Evolutionary conservation across 2,888 invertebrate species (phyloP).

Genomic region (Morpho deidamia): DNA sequence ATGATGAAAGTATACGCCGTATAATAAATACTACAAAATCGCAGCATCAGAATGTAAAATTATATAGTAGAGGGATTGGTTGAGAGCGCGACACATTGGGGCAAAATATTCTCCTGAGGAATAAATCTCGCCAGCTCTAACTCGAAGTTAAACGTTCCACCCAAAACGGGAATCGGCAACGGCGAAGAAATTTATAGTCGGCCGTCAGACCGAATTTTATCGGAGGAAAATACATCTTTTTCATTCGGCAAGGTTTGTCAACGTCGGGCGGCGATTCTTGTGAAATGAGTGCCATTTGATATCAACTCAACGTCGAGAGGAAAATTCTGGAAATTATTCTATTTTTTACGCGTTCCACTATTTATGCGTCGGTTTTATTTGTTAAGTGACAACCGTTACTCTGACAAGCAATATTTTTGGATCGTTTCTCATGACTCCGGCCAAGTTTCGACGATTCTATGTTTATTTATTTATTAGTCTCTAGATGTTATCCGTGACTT

Average conservation of each 20-base stretch:
- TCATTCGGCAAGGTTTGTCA: constrained; percentile 65
- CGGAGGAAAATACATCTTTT: constrained; percentile 69
- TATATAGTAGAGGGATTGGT: constrained; percentile 6
- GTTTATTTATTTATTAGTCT: no score
- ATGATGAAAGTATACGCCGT: no score
- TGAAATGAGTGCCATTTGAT: constrained; percentile 60
- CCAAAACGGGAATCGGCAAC: constrained; percentile 29
- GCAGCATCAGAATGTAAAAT: no score
- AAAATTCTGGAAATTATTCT: constrained; percentile 26
- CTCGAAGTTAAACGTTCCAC: constrained; percentile 30
- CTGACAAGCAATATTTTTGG: no score
- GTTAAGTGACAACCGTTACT: neutral
- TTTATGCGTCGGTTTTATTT: neutral
- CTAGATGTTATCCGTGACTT: no score
- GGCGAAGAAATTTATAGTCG: constrained; percentile 39
- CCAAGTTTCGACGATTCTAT: no score
- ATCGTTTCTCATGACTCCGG: no score
- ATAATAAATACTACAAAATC: no score
- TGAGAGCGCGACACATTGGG: constrained; percentile 4
- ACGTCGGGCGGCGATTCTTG: constrained; percentile 57
- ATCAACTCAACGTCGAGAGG: constrained; percentile 46
- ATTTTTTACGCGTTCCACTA: constrained; percentile 5
- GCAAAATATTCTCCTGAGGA: constrained; percentile 19
- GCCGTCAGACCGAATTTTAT: constrained; percentile 58
- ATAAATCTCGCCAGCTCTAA: constrained; percentile 26